Base-by-base conservation (phyloP, 2,888 invertebrate genomes). In the Apomyelois bistriatella region DNA sequence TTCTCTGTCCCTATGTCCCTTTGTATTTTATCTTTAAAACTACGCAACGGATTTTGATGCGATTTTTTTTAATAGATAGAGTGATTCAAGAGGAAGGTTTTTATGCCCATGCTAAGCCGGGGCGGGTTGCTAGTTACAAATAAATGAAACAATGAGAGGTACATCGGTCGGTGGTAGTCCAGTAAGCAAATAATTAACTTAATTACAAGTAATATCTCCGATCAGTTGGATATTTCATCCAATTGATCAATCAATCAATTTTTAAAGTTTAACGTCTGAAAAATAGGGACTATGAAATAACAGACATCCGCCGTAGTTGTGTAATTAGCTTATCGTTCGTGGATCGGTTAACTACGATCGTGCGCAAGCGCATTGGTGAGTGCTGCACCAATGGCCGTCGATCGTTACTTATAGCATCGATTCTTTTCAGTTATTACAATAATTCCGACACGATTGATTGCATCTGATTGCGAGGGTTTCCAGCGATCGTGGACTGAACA, bases 371-470 rank as follows among this genome's bases (percentile, higher is more conserved):
- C 83, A 90, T 89, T 89, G 90, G 90, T 69, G 76, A 73, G 69
- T 70, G 65, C 68, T 72, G 74, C 74, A 72, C 90, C 90, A 90
- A 89, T 90, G 71, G 77, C 75, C 79, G 70, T 65, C 72, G 76
- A 74, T 83, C 77, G 81, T 82, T 82, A 79, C 78, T 82, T 82
- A 79, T 77, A 79, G 64, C 70, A 84, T 84, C 82, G 79, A 87
- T 87, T 87, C 80, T 88, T 88, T 89, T 88, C 79, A 78, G 81
- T 90, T 86, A 90, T 89, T 89, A 90, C 83, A 89, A 90, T 90
- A 89, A 90, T 89, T 87, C 76, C 80, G 67, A 77, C 82, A 82
- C 85, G 84, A 90, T 85, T 85, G 84, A 90, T 85, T 85, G 79
- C 79, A 76, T 79, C 82, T 90, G 89, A 90, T 90, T 89, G 88